These are phyloP conservation scores for Galagoides demidoff DNA, from an alignment of 2,797 vertebrate species.

Conservation along the genomic window DNA sequence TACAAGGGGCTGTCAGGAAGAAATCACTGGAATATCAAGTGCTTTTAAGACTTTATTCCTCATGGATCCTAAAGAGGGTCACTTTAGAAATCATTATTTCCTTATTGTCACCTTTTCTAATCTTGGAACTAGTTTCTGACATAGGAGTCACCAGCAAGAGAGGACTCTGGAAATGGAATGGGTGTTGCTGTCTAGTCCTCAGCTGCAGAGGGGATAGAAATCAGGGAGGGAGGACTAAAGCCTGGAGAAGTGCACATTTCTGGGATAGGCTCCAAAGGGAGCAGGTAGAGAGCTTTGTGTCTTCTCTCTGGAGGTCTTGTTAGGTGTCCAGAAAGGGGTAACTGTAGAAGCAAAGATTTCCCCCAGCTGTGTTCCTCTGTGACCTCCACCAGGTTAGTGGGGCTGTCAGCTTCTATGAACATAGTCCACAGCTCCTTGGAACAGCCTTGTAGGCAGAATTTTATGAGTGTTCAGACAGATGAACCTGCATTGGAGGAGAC, in stretches of 20 bases:
- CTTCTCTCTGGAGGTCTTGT: background rate
- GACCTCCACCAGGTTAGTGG: background rate
- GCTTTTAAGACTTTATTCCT: slow-evolving; percentile 35
- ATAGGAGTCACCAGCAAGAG: slow-evolving; percentile 13
- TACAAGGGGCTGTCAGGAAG: background rate
- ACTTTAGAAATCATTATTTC: background rate
- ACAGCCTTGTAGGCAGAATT: background rate
- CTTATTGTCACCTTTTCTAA: slow-evolving; percentile 3
- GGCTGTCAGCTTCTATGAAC: background rate
- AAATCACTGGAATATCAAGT: slow-evolving; percentile 16
- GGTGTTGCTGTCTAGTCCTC: background rate
- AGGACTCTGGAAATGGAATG: background rate
- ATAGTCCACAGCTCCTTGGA: background rate
- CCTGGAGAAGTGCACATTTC: background rate
- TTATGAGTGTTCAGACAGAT: background rate
- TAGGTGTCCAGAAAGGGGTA: background rate
- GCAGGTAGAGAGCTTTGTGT: background rate
- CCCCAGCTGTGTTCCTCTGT: background rate
- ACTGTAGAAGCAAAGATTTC: background rate
- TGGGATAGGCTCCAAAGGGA: background rate
- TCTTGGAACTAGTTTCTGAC: slow-evolving; percentile 47
- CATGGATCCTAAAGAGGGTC: background rate
- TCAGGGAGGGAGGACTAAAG: background rate
- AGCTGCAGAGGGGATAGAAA: background rate
- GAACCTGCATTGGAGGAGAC: background rate